phyloP scores from a whole-genome alignment of 2,797 vertebrate genomes.

The Sarcoramphus papa region DNA sequence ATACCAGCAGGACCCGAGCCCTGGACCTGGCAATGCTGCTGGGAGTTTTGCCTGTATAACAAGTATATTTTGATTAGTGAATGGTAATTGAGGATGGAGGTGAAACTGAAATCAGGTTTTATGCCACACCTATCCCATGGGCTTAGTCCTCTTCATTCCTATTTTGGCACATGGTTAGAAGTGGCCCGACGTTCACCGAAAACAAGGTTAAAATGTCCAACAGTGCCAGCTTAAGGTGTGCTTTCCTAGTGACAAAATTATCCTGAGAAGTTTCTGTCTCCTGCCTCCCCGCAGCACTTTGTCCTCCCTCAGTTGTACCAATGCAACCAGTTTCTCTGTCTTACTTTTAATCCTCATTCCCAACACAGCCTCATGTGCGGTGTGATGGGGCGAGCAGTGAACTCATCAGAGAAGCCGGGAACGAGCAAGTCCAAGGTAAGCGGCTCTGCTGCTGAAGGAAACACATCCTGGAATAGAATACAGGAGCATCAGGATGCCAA shows the following conservation, averaged over 20 bases:
- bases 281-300: not conserved
- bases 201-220: not conserved
- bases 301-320: not conserved
- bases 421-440: not conserved
- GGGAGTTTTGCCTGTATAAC: not conserved
- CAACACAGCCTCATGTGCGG: rapidly evolving
- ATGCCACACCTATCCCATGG: not conserved
- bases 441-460: not conserved
- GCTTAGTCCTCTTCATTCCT: not conserved
- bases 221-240: not conserved
- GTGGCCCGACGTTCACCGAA: not conserved
- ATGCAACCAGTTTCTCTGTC: not conserved
- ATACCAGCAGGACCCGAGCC: not conserved
- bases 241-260: not conserved
- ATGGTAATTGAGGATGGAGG: not conserved
- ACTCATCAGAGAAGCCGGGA: not conserved
- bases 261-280: not conserved
- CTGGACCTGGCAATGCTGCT: not conserved
- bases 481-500: not conserved
- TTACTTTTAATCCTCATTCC: not conserved
- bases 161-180: not conserved
- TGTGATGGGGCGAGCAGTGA: rapidly evolving
- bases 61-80: not conserved
- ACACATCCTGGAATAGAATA: not conserved
- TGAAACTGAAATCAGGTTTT: not conserved